A percentile compares a stretch with the other conserved stretches of the same genome.
Conservation (phyloP, 1,140 invertebrate species). For the Ceratitis capitata region DNA sequence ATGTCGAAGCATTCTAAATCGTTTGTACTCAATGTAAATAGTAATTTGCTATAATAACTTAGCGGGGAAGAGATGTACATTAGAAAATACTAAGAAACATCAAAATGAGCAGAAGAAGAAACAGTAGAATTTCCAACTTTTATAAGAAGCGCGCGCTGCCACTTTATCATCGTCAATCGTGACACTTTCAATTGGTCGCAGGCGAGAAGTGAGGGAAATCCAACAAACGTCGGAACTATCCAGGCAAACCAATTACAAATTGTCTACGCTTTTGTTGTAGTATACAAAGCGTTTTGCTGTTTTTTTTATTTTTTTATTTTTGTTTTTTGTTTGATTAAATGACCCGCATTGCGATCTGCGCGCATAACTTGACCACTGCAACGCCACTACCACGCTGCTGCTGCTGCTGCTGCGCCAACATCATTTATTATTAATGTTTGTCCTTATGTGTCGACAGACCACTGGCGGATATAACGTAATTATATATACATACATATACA, state of each 20-base stretch:
- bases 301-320: too few relatives aligned
- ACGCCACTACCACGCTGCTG: too few relatives aligned
- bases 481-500: background rate
- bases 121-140: background rate
- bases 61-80: background rate
- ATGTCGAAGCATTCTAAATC: slow-evolving; percentile 10
- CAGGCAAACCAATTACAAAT: background rate
- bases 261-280: background rate
- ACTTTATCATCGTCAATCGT: slow-evolving; percentile 22
- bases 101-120: background rate
- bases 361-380: background rate
- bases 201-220: background rate
- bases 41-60: slow-evolving; percentile 18
- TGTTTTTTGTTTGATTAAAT: background rate
- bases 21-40: slow-evolving; percentile 6
- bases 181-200: slow-evolving; percentile 16
- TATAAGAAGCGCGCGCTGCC: background rate
- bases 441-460: background rate
- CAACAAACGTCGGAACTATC: background rate
- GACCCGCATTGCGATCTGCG: background rate
- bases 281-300: background rate
- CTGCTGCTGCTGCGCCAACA: background rate
- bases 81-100: background rate
- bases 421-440: slow-evolving; percentile 20
- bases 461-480: slow-evolving; percentile 8